Evolutionary conservation across 2,888 invertebrate species (phyloP).

Genomic region (Ceriagrion tenellum): DNA sequence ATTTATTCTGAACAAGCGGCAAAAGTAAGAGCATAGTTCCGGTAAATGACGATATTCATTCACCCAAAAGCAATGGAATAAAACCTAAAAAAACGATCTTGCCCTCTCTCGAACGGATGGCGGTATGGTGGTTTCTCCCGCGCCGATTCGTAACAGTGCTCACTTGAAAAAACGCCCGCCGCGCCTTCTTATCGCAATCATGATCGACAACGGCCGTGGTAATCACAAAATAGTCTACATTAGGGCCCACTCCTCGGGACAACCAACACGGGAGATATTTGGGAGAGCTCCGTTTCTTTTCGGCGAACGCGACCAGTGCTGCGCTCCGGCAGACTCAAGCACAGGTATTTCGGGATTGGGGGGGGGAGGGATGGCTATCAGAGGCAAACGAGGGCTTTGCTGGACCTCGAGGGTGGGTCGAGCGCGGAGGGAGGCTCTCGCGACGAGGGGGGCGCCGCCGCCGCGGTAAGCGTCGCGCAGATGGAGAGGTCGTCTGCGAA

Average conservation of each 20-base stretch:
- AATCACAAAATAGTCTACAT: background rate
- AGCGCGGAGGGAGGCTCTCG: no score
- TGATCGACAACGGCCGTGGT: background rate
- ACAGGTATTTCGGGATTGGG: no score
- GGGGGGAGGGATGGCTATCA: no score
- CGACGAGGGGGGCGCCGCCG: background rate
- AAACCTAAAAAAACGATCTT: background rate
- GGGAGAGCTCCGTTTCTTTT: background rate
- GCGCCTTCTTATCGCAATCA: background rate
- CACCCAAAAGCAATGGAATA: background rate
- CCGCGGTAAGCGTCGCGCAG: no score
- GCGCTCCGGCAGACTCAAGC: no score
- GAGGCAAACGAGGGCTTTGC: no score
- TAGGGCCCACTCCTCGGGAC: background rate
- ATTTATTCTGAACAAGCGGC: no score
- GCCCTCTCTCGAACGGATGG: no score
- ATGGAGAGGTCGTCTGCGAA: background rate
- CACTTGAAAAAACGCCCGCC: background rate
- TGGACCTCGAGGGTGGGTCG: no score
- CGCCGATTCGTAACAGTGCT: background rate
- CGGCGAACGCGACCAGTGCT: background rate
- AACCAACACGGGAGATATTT: no score
- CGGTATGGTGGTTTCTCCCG: background rate
- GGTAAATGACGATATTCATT: no score
- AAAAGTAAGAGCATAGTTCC: no score